phyloP scores from a whole-genome alignment of 2,888 invertebrate genomes.

The Polydrusus tereticollis region DNA sequence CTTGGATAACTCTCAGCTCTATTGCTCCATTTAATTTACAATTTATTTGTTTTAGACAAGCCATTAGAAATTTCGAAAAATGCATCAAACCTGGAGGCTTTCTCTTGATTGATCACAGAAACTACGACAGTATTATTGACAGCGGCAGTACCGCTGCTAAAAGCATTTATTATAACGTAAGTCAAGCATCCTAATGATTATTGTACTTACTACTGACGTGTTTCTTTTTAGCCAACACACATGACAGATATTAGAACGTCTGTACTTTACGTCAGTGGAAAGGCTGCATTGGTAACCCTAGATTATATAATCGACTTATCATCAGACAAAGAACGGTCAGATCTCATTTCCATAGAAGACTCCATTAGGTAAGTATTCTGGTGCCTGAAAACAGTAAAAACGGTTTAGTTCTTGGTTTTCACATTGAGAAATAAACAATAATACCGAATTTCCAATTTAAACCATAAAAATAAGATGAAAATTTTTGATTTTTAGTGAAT shows the following conservation, averaged over 20 bases:
- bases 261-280: slow-evolving; percentile 83
- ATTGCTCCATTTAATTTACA: not conserved
- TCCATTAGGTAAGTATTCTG: slow-evolving; percentile 56
- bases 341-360: slow-evolving; percentile 52
- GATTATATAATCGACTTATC: slow-evolving; percentile 83
- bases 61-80: slow-evolving; percentile 83
- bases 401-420: too few species aligned
- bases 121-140: slow-evolving; percentile 86
- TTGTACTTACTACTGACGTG: slow-evolving; percentile 66
- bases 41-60: slow-evolving; percentile 69
- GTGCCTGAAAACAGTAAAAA: too few species aligned
- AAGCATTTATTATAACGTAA: slow-evolving; percentile 91
- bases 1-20: not conserved
- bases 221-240: slow-evolving; percentile 70
- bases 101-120: slow-evolving; percentile 88
- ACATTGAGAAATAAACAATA: too few species aligned
- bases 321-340: slow-evolving; percentile 51
- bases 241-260: slow-evolving; percentile 88
- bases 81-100: slow-evolving; percentile 89
- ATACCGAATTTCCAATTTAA: too few species aligned
- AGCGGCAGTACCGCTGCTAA: slow-evolving; percentile 83
- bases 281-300: slow-evolving; percentile 82
- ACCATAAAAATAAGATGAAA: not conserved
- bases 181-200: slow-evolving; percentile 58
- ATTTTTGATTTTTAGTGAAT: slow-evolving; percentile 73